These are phyloP conservation scores for Nysson spinosus DNA, from an alignment of 2,888 invertebrate genomes.

Conservation along the genomic window DNA sequence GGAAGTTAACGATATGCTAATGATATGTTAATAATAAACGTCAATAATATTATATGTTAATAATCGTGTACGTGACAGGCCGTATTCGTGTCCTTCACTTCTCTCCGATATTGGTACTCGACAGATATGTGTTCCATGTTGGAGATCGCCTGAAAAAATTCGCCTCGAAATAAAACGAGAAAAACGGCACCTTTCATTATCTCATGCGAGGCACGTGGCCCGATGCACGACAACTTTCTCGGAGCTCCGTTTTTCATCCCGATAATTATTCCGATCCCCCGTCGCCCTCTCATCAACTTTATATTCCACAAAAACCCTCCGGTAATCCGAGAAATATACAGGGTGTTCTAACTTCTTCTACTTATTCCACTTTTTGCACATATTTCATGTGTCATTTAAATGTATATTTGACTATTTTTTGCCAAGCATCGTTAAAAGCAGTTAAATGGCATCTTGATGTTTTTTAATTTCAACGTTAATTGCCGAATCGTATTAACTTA, in stretches of 20 bases:
- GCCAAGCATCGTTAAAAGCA: too few relatives aligned
- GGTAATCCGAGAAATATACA: too few relatives aligned
- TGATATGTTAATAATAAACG: slow-evolving; percentile 46
- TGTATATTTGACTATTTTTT: too few relatives aligned
- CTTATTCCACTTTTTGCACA: too few relatives aligned
- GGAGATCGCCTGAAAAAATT: slow-evolving; percentile 13
- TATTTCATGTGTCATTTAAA: too few relatives aligned
- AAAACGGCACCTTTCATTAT: slow-evolving; percentile 57
- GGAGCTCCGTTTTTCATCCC: slow-evolving; percentile 56
- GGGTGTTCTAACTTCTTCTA: too few relatives aligned
- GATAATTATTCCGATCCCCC: slow-evolving; percentile 55
- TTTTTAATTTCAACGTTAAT: too few relatives aligned
- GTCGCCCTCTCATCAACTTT: slow-evolving; percentile 50
- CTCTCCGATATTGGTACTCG: slow-evolving; percentile 28
- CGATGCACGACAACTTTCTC: slow-evolving; percentile 59
- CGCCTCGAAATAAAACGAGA: slow-evolving; percentile 33
- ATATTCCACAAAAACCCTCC: slow-evolving; percentile 42
- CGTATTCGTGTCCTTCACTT: slow-evolving; percentile 23
- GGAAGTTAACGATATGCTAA: too few relatives aligned
- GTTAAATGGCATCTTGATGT: too few relatives aligned
- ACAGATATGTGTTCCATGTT: slow-evolving; percentile 23
- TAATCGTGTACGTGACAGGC: too few relatives aligned
- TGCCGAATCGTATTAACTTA: too few relatives aligned
- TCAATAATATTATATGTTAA: too few relatives aligned
- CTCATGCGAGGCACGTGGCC: slow-evolving; percentile 59